Evolutionary conservation across 2,888 invertebrate genomes (phyloP).

Genomic region (Agelastica alni): DNA sequence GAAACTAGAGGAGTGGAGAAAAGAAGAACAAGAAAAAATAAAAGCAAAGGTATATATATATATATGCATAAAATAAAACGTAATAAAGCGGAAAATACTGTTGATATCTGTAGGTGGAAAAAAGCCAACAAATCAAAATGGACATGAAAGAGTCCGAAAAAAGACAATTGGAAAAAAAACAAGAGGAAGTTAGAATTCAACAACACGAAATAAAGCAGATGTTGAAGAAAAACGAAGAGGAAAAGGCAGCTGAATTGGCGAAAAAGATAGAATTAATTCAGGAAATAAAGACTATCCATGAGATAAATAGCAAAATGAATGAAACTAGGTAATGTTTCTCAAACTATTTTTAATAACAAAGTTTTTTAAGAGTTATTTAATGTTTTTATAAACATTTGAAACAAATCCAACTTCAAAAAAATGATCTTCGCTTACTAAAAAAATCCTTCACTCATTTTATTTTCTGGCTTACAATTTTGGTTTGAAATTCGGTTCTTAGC

Average conservation of each 20-base stretch:
- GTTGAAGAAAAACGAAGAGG: conserved; percentile 44
- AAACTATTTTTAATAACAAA: too few relatives aligned
- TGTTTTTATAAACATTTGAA: too few relatives aligned
- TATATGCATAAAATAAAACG: too few relatives aligned
- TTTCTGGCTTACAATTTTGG: too few relatives aligned
- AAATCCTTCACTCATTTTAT: too few relatives aligned
- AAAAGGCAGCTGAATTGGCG: conserved; percentile 51
- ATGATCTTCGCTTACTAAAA: too few relatives aligned
- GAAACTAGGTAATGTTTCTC: conserved; percentile 29
- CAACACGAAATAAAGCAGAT: conserved; percentile 59
- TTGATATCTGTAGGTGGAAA: conserved; percentile 57
- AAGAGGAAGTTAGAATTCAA: conserved; percentile 57
- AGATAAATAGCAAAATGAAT: conserved; percentile 47
- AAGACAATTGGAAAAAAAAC: conserved; percentile 61
- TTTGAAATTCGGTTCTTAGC: too few relatives aligned
- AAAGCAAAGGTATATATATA: conserved; percentile 51
- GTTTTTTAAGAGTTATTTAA: too few relatives aligned
- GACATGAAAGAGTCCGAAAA: conserved; percentile 61
- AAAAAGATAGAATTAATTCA: conserved; percentile 54
- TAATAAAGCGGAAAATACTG: too few relatives aligned
- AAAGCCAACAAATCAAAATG: conserved; percentile 55
- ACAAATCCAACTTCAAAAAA: too few relatives aligned
- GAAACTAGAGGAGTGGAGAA: conserved; percentile 61
- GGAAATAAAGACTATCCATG: conserved; percentile 54
- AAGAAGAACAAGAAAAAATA: conserved; percentile 58